These are phyloP conservation scores for Pandemis corylana DNA, from an alignment of 2,888 invertebrate genomes.

Conservation along the genomic window DNA sequence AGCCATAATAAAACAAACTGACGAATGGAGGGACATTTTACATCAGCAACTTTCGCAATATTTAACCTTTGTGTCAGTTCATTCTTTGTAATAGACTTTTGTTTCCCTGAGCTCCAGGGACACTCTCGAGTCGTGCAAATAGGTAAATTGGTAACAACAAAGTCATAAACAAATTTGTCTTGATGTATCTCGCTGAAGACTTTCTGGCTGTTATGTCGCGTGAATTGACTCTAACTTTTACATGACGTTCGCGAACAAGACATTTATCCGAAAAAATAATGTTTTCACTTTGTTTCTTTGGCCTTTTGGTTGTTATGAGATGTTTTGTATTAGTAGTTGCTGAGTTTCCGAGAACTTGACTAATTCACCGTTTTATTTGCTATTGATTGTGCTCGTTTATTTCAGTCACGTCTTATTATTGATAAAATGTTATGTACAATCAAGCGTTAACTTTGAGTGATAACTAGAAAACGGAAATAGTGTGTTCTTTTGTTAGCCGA, in stretches of 20 bases:
- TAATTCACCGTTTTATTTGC: neutral
- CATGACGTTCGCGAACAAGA: conserved; percentile 13
- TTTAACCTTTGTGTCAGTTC: conserved; percentile 65
- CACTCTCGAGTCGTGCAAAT: conserved; percentile 31
- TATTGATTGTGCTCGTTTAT: neutral
- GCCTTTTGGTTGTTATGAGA: neutral
- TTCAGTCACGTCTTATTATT: neutral
- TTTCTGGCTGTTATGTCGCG: conserved; percentile 27
- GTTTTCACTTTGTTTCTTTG: conserved; percentile 1
- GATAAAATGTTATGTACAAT: neutral
- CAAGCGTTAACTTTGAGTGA: neutral
- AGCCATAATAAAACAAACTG: conserved; percentile 42
- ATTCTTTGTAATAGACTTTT: conserved; percentile 59
- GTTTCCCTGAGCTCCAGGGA: conserved; percentile 51
- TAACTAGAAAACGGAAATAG: too few species aligned
- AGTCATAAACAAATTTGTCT: conserved; percentile 42
- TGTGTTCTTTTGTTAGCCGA: too few species aligned
- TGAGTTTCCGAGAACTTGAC: neutral
- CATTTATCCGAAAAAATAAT: conserved; percentile 1
- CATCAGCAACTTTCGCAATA: conserved; percentile 64
- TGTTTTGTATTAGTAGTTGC: neutral
- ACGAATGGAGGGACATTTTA: conserved; percentile 59
- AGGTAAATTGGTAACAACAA: conserved; percentile 42
- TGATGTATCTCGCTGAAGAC: conserved; percentile 32
- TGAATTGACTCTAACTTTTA: conserved; percentile 25